These are phyloP conservation scores for Oryzias curvinotus DNA, from an alignment of 2,113 vertebrate species.

Conservation along the genomic window DNA sequence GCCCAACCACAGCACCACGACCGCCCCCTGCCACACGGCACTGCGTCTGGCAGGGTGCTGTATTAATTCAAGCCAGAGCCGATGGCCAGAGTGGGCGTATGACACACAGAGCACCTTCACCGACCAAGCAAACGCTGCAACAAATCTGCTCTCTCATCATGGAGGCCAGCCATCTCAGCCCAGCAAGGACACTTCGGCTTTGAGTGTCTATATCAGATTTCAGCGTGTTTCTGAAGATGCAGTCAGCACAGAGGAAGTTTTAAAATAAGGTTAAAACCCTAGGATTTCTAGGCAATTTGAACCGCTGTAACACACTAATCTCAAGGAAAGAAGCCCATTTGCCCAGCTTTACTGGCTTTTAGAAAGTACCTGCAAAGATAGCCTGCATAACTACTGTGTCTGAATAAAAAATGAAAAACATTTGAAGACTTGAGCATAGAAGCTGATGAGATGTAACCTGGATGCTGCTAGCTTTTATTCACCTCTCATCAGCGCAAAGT, in stretches of 20 bases:
- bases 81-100: slow-evolving; percentile 63
- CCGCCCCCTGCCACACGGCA: too few species aligned
- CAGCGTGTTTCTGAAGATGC: slow-evolving; percentile 23
- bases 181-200: slow-evolving; percentile 28
- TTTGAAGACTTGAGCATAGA: slow-evolving; percentile 16
- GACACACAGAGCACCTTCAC: slow-evolving; percentile 53
- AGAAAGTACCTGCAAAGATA: too few species aligned
- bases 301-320: neutral
- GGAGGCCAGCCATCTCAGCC: slow-evolving; percentile 45
- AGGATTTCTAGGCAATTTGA: neutral
- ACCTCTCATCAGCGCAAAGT: slow-evolving; percentile 38
- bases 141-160: slow-evolving; percentile 61
- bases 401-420: slow-evolving; percentile 7
- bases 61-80: slow-evolving; percentile 70
- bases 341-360: too few species aligned
- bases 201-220: slow-evolving; percentile 35
- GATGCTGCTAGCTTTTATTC: slow-evolving; percentile 32
- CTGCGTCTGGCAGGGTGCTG: slow-evolving; percentile 16
- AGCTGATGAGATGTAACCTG: slow-evolving; percentile 38
- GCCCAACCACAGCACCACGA: too few species aligned
- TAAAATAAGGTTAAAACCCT: slow-evolving; percentile 10
- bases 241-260: slow-evolving; percentile 10
- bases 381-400: slow-evolving; percentile 22
- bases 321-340: neutral
- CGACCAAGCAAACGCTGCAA: slow-evolving; percentile 51